A percentile compares a stretch with the other conserved stretches of the same genome.
These are phyloP conservation scores for Euwallacea similis DNA, from an alignment of 1,140 invertebrate species.

Conservation along the genomic window DNA sequence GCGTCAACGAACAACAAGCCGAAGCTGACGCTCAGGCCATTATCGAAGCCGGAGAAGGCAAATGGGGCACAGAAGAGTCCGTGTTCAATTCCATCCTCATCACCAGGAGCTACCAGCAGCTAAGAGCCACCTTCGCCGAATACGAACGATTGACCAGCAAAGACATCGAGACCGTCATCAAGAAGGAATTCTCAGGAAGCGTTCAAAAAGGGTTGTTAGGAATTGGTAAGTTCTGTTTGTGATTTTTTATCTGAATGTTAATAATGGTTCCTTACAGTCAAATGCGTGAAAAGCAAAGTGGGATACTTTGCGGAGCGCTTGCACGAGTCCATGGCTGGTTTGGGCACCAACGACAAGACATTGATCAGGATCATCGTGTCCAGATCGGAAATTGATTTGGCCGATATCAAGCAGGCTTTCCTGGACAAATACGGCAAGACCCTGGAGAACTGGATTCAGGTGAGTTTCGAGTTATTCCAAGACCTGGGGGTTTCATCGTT, in stretches of 20 bases:
- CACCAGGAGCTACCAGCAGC: slow-evolving; percentile 77
- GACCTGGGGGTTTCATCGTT: too few relatives aligned
- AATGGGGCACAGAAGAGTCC: slow-evolving; percentile 87
- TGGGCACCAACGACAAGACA: slow-evolving; percentile 87
- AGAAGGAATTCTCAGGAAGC: slow-evolving; percentile 84
- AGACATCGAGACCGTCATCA: slow-evolving; percentile 83
- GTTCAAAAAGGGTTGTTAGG: slow-evolving; percentile 82
- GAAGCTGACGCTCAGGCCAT: slow-evolving; percentile 71
- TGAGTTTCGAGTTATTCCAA: slow-evolving; percentile 56
- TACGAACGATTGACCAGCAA: slow-evolving; percentile 76
- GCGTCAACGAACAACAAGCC: slow-evolving; percentile 66
- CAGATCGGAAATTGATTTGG: slow-evolving; percentile 90
- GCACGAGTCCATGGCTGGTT: slow-evolving; percentile 84
- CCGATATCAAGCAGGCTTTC: slow-evolving; percentile 88
- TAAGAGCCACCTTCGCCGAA: slow-evolving; percentile 79
- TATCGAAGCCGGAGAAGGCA: slow-evolving; percentile 72
- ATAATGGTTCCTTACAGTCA: slow-evolving; percentile 61
- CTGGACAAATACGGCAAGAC: slow-evolving; percentile 82
- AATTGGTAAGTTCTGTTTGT: slow-evolving; percentile 67
- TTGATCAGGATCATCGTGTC: slow-evolving; percentile 88
- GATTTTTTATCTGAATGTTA: neutral
- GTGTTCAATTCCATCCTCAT: slow-evolving; percentile 81
- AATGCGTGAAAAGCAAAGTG: slow-evolving; percentile 87
- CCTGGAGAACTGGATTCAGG: slow-evolving; percentile 79
- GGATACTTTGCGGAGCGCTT: slow-evolving; percentile 92